These are phyloP conservation scores for Ormyrus thymus DNA, from an alignment of 2,888 invertebrate species.

Conservation along the genomic window DNA sequence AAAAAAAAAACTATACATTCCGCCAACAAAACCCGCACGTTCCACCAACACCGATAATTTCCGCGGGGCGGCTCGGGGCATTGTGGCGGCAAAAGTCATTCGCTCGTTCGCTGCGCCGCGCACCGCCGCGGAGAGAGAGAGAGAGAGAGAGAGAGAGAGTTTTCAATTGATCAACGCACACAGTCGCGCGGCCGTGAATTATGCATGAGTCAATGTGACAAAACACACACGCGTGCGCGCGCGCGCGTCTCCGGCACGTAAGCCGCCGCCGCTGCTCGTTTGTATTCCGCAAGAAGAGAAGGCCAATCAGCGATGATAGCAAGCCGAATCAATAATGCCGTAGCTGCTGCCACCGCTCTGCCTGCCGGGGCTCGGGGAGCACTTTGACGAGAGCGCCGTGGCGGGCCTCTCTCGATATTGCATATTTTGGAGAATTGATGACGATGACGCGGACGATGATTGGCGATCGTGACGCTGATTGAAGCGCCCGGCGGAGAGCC, in stretches of 20 bases:
- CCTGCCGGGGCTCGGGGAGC: too few species aligned
- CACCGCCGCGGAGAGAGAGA: too few species aligned
- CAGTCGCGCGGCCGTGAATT: constrained; percentile 1
- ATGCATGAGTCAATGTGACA: constrained; percentile 40
- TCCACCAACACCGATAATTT: too few species aligned
- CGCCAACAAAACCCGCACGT: too few species aligned
- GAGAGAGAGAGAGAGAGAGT: neutral
- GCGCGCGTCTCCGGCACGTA: too few species aligned
- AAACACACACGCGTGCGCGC: too few species aligned
- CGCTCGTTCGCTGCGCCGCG: constrained; percentile 19
- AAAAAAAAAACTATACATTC: too few species aligned
- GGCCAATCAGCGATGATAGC: constrained; percentile 46
- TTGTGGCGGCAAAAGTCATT: neutral
- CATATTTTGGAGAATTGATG: too few species aligned
- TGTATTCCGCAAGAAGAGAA: constrained; percentile 14
- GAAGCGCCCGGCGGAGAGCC: neutral
- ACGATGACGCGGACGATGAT: too few species aligned
- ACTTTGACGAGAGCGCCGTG: too few species aligned
- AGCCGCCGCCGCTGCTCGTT: constrained; percentile 12
- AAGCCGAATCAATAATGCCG: constrained; percentile 39
- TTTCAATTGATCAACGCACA: constrained; percentile 32
- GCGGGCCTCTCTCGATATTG: too few species aligned
- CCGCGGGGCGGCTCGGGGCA: too few species aligned
- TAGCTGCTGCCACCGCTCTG: neutral
- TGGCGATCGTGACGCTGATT: neutral